Evolutionary conservation across 2,797 vertebrate species (phyloP).

Genomic region (Strix occidentalis): DNA sequence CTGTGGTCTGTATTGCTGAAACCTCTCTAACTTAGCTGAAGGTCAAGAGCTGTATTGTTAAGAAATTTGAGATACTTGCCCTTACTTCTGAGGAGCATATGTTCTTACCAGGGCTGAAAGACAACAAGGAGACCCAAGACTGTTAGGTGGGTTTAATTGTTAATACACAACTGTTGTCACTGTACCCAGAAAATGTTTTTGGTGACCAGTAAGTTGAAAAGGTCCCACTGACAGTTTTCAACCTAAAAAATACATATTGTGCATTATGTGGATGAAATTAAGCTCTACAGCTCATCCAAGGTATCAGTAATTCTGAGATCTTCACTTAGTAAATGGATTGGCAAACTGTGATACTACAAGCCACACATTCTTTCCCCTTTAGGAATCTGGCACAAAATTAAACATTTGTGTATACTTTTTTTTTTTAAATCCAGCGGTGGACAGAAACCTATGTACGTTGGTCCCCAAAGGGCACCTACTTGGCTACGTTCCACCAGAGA

Average conservation of each 20-base stretch:
- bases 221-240: background rate
- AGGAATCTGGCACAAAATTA: background rate
- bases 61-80: background rate
- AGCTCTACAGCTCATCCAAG: background rate
- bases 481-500: constrained; percentile 95
- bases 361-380: background rate
- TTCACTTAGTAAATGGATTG: background rate
- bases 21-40: background rate
- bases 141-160: background rate
- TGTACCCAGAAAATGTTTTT: background rate
- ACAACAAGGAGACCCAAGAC: background rate
- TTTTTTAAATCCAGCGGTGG: constrained; percentile 84
- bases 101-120: background rate
- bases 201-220: background rate
- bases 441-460: constrained; percentile 98
- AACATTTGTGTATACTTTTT: background rate
- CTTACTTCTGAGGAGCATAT: background rate
- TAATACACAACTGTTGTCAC: background rate
- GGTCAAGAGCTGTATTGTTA: background rate
- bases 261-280: background rate
- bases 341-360: background rate
- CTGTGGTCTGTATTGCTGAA: background rate
- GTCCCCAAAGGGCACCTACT: constrained; percentile 96
- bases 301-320: background rate
- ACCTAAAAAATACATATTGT: background rate